Base-by-base conservation (phyloP, 2,797 vertebrate genomes). In the Cirrhinus mrigala region DNA sequence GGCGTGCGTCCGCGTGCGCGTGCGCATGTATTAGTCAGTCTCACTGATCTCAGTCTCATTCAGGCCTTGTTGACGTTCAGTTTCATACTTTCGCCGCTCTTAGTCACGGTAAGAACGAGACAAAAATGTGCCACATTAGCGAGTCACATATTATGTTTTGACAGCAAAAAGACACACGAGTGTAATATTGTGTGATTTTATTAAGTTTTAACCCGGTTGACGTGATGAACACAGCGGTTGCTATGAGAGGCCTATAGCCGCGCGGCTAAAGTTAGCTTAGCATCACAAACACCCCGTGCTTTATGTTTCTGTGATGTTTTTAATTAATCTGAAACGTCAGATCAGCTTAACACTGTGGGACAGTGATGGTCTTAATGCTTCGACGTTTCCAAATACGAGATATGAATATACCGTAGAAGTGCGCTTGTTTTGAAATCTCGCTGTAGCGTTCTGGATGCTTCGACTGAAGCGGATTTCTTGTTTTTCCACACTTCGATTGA, bases 1-100 rank as follows among this genome's bases (percentile, higher is more conserved):
- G 8, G 44, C n/a, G 44, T 37, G 33, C 33, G 33, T 37, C 33
- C 70, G 70, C 15, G 16, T 1, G 48, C 73, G 18, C 11, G 50
- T 44, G 33, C 40, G 56, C 76, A 54, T 48, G 6, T 3, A 24
- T 48, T 48, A n/a, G 40, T 73, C 69, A 15, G 40, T 48, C 70
- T 8, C 82, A 11, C 27, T 44, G 44, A 40, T n/a, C 66, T 77
- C 37, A 74, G 52, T 81, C 85, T 90, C 84, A 79, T 56, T 87
- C 50, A 60, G 92, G 90, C 90, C 88, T 82, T 82, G 85, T 87
- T 92, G 82, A 87, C 88, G 89, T 85, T 89, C 85, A 82, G 89
- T 11, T 52, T 85, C 52, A 82, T 85, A 82, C 85, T 81, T 78
- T 82, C 4, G 76, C 77, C 37, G 85, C 8, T 16, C 8, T 85